Percentiles rank a stretch among this genome's conserved stretches.
Conservation (phyloP, 1,140 invertebrate species). For the Watersipora subatra region DNA sequence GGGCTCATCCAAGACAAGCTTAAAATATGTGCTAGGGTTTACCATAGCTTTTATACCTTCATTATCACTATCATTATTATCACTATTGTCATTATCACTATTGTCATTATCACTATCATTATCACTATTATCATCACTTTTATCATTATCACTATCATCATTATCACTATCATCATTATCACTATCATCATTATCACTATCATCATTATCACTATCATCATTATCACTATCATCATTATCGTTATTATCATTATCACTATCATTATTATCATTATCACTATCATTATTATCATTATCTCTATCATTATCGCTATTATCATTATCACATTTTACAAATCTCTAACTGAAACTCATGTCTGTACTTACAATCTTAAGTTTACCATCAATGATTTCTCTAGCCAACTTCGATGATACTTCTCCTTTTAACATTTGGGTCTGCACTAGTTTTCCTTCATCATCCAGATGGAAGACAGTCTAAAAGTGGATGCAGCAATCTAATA, state of each 20-base stretch:
- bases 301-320: conserved; percentile 6
- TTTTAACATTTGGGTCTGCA: neutral
- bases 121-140: too few relatives aligned
- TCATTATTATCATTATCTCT: conserved; percentile 8
- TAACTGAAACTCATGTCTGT: too few relatives aligned
- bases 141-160: conserved; percentile 9
- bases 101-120: conserved; percentile 8
- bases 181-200: conserved; percentile 7
- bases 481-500: too few relatives aligned
- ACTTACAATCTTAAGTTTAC: neutral
- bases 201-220: neutral
- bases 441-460: neutral
- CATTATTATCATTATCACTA: conserved; percentile 12
- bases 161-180: conserved; percentile 10
- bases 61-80: conserved; percentile 3
- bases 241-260: conserved; percentile 11
- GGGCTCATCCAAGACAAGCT: too few relatives aligned
- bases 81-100: conserved; percentile 4
- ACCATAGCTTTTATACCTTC: neutral
- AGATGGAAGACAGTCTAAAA: neutral
- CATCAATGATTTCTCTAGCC: neutral
- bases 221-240: conserved; percentile 8
- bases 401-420: neutral
- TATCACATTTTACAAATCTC: too few relatives aligned
- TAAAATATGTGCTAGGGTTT: too few relatives aligned